phyloP scores from a whole-genome alignment of 2,888 invertebrate genomes.

The Tetragonula carbonaria region DNA sequence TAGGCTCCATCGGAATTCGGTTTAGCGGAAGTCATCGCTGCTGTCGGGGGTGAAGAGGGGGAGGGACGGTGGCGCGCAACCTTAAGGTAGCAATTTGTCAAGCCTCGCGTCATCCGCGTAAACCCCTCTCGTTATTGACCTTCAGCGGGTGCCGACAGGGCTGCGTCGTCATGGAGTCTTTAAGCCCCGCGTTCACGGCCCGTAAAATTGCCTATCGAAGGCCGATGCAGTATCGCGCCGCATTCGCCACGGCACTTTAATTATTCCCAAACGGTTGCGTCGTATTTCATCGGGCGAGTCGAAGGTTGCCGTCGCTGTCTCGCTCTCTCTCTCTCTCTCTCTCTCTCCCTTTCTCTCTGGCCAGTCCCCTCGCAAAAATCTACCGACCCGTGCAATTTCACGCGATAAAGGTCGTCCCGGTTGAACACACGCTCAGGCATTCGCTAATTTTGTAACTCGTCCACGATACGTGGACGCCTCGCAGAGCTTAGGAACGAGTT shows the following conservation, averaged over 20 bases:
- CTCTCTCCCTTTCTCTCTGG: background rate
- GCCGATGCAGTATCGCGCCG: background rate
- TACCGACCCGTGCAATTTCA: slow-evolving; percentile 53
- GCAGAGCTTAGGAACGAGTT: fast-evolving
- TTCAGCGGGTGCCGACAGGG: slow-evolving; percentile 43
- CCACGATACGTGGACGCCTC: background rate
- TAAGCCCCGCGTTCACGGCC: slow-evolving; percentile 63
- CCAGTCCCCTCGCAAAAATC: slow-evolving; percentile 43
- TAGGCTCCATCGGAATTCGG: slow-evolving; percentile 36
- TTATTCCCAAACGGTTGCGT: slow-evolving; percentile 59
- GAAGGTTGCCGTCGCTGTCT: slow-evolving; percentile 27
- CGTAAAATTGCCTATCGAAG: slow-evolving; percentile 69
- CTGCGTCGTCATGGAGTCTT: slow-evolving; percentile 39
- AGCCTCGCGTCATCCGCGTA: slow-evolving; percentile 57
- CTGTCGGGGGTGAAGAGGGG: background rate
- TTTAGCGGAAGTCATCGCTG: slow-evolving; percentile 2
- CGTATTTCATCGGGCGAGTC: slow-evolving; percentile 42
- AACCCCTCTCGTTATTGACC: slow-evolving; percentile 68
- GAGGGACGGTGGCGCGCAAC: background rate
- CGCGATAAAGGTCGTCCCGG: slow-evolving; percentile 33
- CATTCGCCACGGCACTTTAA: slow-evolving; percentile 49
- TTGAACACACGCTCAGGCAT: background rate
- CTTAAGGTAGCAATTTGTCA: slow-evolving; percentile 68
- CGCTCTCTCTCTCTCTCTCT: background rate
- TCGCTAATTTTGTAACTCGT: background rate